Evolutionary conservation across 2,113 vertebrate genomes (phyloP).

Genomic region (Ahaetulla prasina): DNA sequence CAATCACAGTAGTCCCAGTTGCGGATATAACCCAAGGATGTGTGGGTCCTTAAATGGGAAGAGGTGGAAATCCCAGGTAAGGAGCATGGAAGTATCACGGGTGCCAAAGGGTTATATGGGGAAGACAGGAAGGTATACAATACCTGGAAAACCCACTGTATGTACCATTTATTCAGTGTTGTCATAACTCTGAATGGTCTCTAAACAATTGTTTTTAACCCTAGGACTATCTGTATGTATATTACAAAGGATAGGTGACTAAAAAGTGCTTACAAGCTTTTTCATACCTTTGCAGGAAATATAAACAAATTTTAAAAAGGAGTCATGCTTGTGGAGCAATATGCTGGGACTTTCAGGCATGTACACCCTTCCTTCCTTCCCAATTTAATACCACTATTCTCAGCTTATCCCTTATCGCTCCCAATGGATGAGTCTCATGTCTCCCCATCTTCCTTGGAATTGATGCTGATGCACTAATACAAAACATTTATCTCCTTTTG

Average conservation of each 20-base stretch:
- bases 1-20: not conserved
- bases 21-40: not conserved
- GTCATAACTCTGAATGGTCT: not conserved
- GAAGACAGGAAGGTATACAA: not conserved
- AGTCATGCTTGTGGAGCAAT: not conserved
- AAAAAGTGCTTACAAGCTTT: not conserved
- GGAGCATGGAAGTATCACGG: not conserved
- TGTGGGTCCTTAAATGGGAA: not conserved
- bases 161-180: not conserved
- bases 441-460: not conserved
- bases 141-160: not conserved
- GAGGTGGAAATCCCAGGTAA: not conserved
- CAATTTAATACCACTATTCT: not conserved
- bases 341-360: not conserved
- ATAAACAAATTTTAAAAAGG: not conserved
- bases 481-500: not conserved
- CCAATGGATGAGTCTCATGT: not conserved
- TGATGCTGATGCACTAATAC: not conserved
- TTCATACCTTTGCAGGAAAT: not conserved
- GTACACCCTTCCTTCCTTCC: not conserved
- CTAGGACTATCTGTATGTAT: not conserved
- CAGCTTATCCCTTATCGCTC: not conserved
- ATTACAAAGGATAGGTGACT: not conserved
- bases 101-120: not conserved
- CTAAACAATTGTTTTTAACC: not conserved